Evolutionary conservation across 53 echinoderm and acorn worm genomes (phyloP).

Genomic region (Paracentrotus lividus): DNA sequence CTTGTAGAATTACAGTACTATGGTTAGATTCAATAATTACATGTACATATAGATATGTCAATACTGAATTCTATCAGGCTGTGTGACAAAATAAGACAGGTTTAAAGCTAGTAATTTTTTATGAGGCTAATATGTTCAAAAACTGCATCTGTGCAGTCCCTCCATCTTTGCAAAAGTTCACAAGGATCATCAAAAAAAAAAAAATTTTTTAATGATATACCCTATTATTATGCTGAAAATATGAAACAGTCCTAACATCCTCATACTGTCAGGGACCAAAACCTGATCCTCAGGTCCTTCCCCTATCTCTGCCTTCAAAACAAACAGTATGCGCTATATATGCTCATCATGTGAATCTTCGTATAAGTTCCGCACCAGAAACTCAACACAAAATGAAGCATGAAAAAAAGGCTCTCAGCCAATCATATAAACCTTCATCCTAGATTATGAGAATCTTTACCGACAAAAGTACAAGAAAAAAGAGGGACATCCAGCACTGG

Average conservation of each 20-base stretch:
- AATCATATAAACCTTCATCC: no score
- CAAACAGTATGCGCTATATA: conserved; percentile 19
- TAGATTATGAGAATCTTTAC: no score
- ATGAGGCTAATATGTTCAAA: background rate
- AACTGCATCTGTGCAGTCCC: background rate
- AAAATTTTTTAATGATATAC: background rate
- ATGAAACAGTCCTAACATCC: conserved; percentile 3
- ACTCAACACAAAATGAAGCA: background rate
- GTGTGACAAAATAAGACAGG: no score
- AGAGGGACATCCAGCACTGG: no score
- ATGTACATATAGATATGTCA: no score
- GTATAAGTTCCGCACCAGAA: background rate
- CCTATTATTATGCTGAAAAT: background rate
- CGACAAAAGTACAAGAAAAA: no score
- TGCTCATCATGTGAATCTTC: background rate
- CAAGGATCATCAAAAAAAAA: background rate
- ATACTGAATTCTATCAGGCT: no score
- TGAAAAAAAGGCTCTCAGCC: no score
- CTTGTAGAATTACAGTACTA: no score
- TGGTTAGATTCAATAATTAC: no score
- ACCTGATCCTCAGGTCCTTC: background rate
- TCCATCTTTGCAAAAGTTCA: background rate
- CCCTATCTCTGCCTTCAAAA: background rate
- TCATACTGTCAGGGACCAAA: background rate
- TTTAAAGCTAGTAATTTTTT: background rate